Percentiles rank a stretch among this genome's conserved stretches.
Conservation (phyloP, 2,113 vertebrate genomes). For the Trematomus loennbergii region DNA sequence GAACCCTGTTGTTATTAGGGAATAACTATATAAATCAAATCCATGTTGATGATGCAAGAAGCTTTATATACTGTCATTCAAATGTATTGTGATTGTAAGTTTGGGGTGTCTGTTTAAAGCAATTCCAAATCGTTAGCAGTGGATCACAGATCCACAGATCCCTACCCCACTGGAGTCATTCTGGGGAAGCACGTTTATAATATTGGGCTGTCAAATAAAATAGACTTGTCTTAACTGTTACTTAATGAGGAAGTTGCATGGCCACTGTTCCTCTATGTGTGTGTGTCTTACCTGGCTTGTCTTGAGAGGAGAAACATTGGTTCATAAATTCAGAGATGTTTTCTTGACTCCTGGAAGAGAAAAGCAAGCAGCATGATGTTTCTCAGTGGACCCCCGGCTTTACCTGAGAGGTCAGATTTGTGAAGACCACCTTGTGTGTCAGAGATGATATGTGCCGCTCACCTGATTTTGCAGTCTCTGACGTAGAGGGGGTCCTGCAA, state of each 20-base stretch:
- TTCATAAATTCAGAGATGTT: constrained; percentile 88
- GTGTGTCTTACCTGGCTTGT: constrained; percentile 89
- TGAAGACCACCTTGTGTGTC: background rate
- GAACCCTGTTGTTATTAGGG: no score
- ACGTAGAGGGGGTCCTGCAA: constrained; percentile 92
- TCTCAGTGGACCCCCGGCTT: background rate
- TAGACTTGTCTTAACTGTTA: no score
- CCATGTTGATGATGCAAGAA: background rate
- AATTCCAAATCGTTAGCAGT: no score
- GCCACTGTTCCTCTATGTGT: background rate
- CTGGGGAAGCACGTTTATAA: no score
- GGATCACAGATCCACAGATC: no score
- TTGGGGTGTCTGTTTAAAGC: background rate
- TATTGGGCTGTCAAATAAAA: background rate
- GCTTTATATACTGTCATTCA: no score
- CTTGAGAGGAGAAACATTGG: constrained; percentile 89
- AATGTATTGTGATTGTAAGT: background rate
- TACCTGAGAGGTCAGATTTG: background rate
- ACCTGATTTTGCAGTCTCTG: constrained; percentile 93
- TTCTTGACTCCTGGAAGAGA: constrained; percentile 86
- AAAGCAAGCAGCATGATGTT: background rate
- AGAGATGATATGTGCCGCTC: constrained; percentile 20
- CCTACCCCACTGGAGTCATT: no score
- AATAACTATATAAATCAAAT: background rate
- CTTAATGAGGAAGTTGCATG: no score